Base-by-base conservation (phyloP, 1,140 invertebrate species). In the Nixonia krombeini region DNA sequence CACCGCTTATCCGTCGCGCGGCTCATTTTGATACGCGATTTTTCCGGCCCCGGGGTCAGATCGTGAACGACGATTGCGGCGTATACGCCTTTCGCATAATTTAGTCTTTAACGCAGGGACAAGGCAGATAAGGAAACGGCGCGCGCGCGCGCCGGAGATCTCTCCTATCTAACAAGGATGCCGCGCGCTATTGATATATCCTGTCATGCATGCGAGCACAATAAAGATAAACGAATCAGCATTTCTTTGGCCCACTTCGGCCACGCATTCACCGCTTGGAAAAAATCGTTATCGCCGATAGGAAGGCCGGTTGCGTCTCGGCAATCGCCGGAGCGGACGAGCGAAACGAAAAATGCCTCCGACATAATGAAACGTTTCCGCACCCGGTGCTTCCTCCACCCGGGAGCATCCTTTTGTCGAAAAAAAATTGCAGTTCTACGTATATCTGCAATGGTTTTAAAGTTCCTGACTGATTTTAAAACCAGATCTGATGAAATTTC, bases 121-220 rank as follows among this genome's bases (percentile, higher is more conserved):
- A 23, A 12, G 13, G 5, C 0, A 53, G 58, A 62, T 62, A 47
- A 53, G 42, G 50, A 49, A 62, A 37, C 21, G n/a, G n/a, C n/a
- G n/a, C n/a, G n/a, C n/a, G n/a, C n/a, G n/a, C n/a, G n/a, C n/a
- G n/a, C n/a, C n/a, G n/a, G n/a, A n/a, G n/a, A n/a, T n/a, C n/a
- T n/a, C n/a, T n/a, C n/a, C 18, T 53, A 62, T 62, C 58, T 53
- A 62, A 53, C 37, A 42, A 62, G 58, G 50, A 62, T 62, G 58
- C 44, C 9, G 25, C 26, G 28, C 50, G 13, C 31, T 26, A 37
- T 31, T 42, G 50, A 62, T 53, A 25, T 46, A 62, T 18, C 44
- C 12, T 49, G 25, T 49, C 45, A 13, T 47, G 35, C 17, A 38
- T 29, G 25, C 10, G 18, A 49, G 42, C 21, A 35, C 41, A 40